phyloP scores from a whole-genome alignment of 2,888 invertebrate species.

The Meta bourneti region DNA sequence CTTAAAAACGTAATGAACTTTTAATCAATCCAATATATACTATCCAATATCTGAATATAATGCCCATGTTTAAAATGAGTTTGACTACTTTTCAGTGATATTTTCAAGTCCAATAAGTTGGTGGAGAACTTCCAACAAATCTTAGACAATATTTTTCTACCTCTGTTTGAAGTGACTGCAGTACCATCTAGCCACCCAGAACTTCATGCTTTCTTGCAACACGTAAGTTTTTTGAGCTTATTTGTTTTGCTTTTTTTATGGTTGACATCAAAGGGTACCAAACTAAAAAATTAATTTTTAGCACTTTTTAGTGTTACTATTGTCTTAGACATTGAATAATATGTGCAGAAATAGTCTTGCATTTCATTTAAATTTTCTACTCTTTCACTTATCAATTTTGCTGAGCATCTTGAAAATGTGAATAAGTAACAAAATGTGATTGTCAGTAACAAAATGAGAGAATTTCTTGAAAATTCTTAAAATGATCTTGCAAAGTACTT shows the following conservation, averaged over 20 bases:
- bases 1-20: too few relatives aligned
- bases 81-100: slow-evolving; percentile 86
- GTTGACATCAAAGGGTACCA: neutral
- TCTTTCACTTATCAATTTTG: neutral
- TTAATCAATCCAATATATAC: neutral
- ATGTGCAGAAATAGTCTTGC: neutral
- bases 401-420: neutral
- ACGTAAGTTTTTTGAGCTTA: slow-evolving; percentile 82
- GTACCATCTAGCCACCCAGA: slow-evolving; percentile 95
- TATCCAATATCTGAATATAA: neutral
- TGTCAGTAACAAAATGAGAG: too few relatives aligned
- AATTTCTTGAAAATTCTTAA: too few relatives aligned
- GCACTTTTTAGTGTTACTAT: neutral
- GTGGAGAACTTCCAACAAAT: slow-evolving; percentile 97
- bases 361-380: neutral
- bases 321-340: neutral
- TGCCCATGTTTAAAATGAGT: neutral
- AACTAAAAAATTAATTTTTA: neutral
- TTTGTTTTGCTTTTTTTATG: neutral
- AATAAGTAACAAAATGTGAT: too few relatives aligned
- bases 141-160: slow-evolving; percentile 95
- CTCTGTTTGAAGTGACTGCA: slow-evolving; percentile 97
- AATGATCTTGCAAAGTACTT: too few relatives aligned
- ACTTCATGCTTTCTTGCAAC: slow-evolving; percentile 90
- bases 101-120: slow-evolving; percentile 96